A percentile compares a stretch with the other conserved stretches of the same genome.
Evolutionary conservation across 35 echinoderm and acorn worm genomes (phyloP).

Genomic region (Apostichopus parvimensis): DNA sequence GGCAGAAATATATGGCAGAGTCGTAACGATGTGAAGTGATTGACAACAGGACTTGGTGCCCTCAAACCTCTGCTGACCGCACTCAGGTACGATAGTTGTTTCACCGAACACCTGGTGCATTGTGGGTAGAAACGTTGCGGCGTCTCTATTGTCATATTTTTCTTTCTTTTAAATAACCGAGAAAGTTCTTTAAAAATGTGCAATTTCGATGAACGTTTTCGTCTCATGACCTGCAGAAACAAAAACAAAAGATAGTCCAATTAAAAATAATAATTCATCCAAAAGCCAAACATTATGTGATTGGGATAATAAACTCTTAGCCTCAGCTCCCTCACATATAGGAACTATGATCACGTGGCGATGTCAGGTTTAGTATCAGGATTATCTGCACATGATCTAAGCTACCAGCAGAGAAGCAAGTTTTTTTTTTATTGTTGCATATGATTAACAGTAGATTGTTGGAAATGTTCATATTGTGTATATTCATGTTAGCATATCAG

Average conservation of each 20-base stretch:
- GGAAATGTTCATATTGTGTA: too few relatives aligned
- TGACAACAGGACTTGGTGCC: conserved; percentile 60
- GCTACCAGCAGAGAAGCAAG: too few relatives aligned
- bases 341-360: too few relatives aligned
- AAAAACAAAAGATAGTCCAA: background rate
- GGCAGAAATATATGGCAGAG: conserved; percentile 81
- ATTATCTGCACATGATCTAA: too few relatives aligned
- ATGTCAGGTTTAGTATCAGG: too few relatives aligned
- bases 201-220: background rate
- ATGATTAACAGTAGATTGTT: too few relatives aligned
- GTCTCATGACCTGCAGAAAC: conserved; percentile 12
- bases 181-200: background rate
- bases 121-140: conserved; percentile 82
- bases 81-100: conserved; percentile 61
- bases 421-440: too few relatives aligned
- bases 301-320: background rate
- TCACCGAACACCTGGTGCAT: conserved; percentile 67
- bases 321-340: background rate
- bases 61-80: conserved; percentile 22
- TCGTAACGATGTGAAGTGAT: conserved; percentile 71
- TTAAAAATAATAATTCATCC: too few relatives aligned
- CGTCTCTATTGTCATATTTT: background rate
- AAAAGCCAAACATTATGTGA: background rate
- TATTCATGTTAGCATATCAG: too few relatives aligned
- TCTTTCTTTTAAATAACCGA: background rate